These are phyloP conservation scores for Platysteira castanea DNA, from an alignment of 2,113 vertebrate species.

Conservation along the genomic window DNA sequence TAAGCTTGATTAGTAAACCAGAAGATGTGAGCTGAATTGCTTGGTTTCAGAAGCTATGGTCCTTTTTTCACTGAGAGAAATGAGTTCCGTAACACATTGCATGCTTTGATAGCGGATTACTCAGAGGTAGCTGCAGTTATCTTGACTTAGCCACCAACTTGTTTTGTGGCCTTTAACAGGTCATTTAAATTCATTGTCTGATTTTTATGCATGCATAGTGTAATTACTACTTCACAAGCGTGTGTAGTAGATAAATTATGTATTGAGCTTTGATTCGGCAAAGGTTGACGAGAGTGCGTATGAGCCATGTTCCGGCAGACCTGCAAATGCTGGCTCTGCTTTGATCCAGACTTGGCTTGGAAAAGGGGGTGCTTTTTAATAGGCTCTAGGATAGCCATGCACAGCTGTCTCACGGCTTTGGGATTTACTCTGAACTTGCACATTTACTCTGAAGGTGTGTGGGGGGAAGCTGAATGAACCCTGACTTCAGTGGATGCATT, in stretches of 20 bases:
- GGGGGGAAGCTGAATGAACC: neutral
- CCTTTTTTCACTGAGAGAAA: neutral
- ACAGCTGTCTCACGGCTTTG: neutral
- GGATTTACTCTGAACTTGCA: neutral
- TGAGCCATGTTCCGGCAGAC: neutral
- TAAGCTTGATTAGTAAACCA: neutral
- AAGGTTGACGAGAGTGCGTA: neutral
- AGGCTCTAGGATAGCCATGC: neutral
- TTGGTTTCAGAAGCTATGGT: neutral
- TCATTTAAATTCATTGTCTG: conserved; percentile 18
- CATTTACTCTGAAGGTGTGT: neutral
- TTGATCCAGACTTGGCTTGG: neutral
- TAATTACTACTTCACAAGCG: neutral
- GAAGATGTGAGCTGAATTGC: neutral
- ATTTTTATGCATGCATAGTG: neutral
- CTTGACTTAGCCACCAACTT: conserved; percentile 6
- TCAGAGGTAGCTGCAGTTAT: neutral
- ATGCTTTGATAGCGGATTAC: neutral
- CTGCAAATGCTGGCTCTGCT: neutral
- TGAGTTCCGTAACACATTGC: neutral
- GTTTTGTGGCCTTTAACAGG: conserved; percentile 29
- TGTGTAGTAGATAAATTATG: conserved; percentile 19
- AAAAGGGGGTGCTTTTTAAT: neutral
- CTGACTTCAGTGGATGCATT: neutral
- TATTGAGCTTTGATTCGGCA: neutral